Conservation (phyloP, 2,888 invertebrate species). For the Cenopis cana region DNA sequence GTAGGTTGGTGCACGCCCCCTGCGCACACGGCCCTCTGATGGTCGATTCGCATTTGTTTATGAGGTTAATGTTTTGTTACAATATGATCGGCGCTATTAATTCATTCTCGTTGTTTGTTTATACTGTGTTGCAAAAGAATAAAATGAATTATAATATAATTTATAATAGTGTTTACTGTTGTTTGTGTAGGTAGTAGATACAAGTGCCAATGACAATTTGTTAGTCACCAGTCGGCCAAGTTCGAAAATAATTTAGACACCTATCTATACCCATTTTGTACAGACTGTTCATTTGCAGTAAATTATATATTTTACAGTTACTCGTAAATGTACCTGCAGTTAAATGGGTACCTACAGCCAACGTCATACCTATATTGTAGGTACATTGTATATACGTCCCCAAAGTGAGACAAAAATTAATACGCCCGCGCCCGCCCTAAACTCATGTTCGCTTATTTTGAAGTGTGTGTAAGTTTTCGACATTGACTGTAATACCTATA, state of each 20-base stretch:
- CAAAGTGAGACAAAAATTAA: too few relatives aligned
- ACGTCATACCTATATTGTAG: too few relatives aligned
- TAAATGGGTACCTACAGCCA: too few relatives aligned
- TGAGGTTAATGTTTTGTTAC: constrained; percentile 36
- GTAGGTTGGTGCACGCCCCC: constrained; percentile 38
- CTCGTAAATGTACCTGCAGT: too few relatives aligned
- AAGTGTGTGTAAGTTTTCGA: too few relatives aligned
- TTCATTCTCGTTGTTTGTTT: constrained; percentile 12
- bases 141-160: background rate
- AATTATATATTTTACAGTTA: too few relatives aligned
- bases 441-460: too few relatives aligned
- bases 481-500: too few relatives aligned
- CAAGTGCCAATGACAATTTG: background rate
- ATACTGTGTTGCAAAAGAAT: background rate
- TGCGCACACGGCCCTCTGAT: constrained; percentile 52
- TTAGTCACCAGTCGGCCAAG: background rate
- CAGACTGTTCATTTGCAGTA: too few relatives aligned
- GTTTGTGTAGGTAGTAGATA: background rate
- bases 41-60: constrained; percentile 57
- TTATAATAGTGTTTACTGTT: background rate
- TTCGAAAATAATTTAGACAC: background rate
- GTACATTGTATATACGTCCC: too few relatives aligned
- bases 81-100: constrained; percentile 29
- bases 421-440: too few relatives aligned
- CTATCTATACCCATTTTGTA: too few relatives aligned